These are phyloP conservation scores for Philereme transversata DNA, from an alignment of 2,888 invertebrate genomes.

Conservation along the genomic window DNA sequence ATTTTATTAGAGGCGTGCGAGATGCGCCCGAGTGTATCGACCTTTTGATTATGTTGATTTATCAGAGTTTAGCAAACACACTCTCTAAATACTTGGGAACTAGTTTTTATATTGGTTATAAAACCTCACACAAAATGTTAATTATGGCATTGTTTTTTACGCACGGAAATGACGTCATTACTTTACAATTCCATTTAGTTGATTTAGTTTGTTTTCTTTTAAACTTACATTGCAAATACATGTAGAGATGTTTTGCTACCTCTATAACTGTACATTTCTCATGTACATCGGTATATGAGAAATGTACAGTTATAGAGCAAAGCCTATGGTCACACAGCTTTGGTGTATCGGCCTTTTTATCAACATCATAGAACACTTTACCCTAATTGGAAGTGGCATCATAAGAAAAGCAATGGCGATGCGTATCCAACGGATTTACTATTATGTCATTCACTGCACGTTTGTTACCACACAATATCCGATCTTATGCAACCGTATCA, in stretches of 20 bases:
- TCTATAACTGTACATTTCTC: too few relatives aligned
- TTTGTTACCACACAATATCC: constrained; percentile 37
- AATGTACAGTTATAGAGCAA: too few relatives aligned
- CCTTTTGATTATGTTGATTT: constrained; percentile 29
- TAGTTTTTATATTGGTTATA: background rate
- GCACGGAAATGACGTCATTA: too few relatives aligned
- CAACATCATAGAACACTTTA: constrained; percentile 8
- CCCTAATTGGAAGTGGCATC: constrained; percentile 20
- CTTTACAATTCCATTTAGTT: too few relatives aligned
- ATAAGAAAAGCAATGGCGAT: constrained; percentile 40
- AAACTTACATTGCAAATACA: too few relatives aligned
- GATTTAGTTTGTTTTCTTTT: too few relatives aligned
- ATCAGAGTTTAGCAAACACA: constrained; percentile 27
- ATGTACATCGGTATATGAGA: too few relatives aligned
- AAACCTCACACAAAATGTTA: background rate
- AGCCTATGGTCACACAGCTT: too few relatives aligned
- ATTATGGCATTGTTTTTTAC: background rate
- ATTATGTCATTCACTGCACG: constrained; percentile 42
- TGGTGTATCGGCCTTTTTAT: background rate
- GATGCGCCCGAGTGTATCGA: constrained; percentile 28
- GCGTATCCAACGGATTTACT: constrained; percentile 40
- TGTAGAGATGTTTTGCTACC: too few relatives aligned
- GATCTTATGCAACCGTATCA: constrained; percentile 41
- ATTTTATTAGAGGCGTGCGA: constrained; percentile 14
- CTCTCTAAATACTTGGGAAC: constrained; percentile 2